Conservation (phyloP, 1,140 invertebrate species). For the Listronotus bonariensis region DNA sequence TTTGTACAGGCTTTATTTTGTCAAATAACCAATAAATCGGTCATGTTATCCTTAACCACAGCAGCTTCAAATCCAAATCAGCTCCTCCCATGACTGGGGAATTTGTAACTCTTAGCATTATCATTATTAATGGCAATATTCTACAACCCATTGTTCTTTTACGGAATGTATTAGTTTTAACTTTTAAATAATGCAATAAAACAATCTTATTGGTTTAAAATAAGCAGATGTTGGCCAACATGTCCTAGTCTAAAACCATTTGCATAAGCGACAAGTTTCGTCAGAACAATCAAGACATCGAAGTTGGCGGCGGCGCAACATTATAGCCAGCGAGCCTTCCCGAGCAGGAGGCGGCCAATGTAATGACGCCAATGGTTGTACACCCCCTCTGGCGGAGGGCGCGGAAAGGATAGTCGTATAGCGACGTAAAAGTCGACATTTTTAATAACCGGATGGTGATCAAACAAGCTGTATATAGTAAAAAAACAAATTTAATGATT, state of each 20-base stretch:
- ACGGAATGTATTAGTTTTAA: too few species aligned
- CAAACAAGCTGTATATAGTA: slow-evolving; percentile 15
- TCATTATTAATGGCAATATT: too few species aligned
- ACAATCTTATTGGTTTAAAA: too few species aligned
- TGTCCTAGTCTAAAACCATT: slow-evolving; percentile 8
- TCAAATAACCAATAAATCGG: too few species aligned
- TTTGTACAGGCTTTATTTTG: too few species aligned
- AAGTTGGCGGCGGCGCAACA: slow-evolving; percentile 13
- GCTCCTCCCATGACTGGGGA: too few species aligned
- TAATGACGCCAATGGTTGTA: slow-evolving; percentile 9
- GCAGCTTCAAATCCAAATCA: too few species aligned
- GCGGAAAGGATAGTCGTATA: slow-evolving; percentile 18
- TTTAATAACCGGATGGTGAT: slow-evolving; percentile 30
- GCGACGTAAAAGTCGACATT: slow-evolving; percentile 17
- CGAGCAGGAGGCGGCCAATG: not conserved
- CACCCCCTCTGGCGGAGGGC: slow-evolving; percentile 8
- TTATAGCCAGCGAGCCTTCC: slow-evolving; percentile 4
- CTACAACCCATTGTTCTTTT: too few species aligned
- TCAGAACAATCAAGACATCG: slow-evolving; percentile 2
- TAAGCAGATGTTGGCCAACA: not conserved
- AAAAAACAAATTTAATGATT: too few species aligned
- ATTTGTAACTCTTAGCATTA: too few species aligned
- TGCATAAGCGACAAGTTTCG: not conserved
- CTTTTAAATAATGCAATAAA: too few species aligned
- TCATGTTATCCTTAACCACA: too few species aligned